A percentile compares a stretch with the other conserved stretches of the same genome.
phyloP scores from a whole-genome alignment of 2,797 vertebrate species.

The Poeciliopsis turneri region DNA sequence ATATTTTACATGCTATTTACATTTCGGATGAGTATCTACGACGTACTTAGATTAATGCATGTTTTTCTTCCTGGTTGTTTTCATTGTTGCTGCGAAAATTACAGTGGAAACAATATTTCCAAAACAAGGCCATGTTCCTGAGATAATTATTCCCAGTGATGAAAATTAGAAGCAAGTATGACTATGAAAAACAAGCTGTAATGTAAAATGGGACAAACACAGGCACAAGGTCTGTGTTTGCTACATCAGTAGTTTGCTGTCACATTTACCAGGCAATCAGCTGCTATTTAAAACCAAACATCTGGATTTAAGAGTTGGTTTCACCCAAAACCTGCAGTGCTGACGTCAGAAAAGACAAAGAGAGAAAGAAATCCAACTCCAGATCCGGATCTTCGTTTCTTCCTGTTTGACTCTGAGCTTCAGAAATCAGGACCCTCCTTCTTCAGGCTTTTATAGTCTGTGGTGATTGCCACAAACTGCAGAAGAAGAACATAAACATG shows the following conservation, averaged over 20 bases:
- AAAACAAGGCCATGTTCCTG: background rate
- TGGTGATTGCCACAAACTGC: conserved; percentile 87
- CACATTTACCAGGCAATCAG: conserved; percentile 9
- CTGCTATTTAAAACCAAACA: conserved; percentile 25
- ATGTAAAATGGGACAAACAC: background rate
- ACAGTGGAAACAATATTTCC: background rate
- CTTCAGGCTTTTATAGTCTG: conserved; percentile 89
- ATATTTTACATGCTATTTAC: conserved; percentile 4
- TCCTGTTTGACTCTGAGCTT: conserved; percentile 37
- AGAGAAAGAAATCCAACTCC: conserved; percentile 10
- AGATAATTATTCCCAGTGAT: background rate
- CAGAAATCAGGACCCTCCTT: conserved; percentile 90
- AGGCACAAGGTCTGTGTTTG: background rate
- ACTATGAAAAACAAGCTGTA: background rate
- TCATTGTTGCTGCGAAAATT: background rate
- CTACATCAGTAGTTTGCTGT: background rate
- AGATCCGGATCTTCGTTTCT: conserved; percentile 11
- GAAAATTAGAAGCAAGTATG: background rate
- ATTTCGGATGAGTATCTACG: background rate
- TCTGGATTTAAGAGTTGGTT: conserved; percentile 8
- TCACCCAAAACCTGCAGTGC: conserved; percentile 5
- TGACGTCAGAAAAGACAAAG: background rate
- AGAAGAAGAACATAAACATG: conserved; percentile 24
- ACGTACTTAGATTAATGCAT: no score
- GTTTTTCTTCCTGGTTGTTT: background rate